Evolutionary conservation across 2,888 invertebrate species (phyloP), one percentile per base, ranked within the genome.

Genomic region (Hydroisotoma schaefferi): DNA sequence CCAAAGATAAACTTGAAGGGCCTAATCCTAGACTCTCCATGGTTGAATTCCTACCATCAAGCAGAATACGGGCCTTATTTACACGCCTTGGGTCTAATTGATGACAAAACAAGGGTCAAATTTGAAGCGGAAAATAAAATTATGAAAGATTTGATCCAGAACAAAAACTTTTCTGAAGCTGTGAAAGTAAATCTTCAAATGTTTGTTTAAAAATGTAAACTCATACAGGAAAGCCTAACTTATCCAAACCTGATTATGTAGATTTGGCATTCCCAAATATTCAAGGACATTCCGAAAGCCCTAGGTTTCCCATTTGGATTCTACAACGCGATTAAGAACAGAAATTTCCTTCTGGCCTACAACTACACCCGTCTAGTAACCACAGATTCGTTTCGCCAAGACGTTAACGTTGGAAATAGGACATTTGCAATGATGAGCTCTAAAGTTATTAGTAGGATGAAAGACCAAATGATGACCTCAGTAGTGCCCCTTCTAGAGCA

Each of bases 1-100:
- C 6, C 15, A 8, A 20, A 5, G 76, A 87, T 89, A n/a, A 88
- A 88, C 69, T 74, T 83, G 4, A 76, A 78, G 74, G 83, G 82
- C 2, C 67, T 62, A 4, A 52, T 61, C 6, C 2, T 67, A 8
- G 64, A 58, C n/a, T 55, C 59, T n/a, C 75, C 75, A 4, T 59
- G 74, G 53, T 69, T 71, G 37, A 74, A 75, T 58, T 71, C 74
- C 3, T 55, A 67, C 37, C 69, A 65, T 27, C 69, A 71, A 66
- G 57, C 70, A 1, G 74, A 75, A 57, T 78, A 78, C 69, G 77
- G 76, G 2, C 74, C 75, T 52, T 76, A 75, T 61, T 74, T 79
- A 67, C 78, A 73, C 69, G 72, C 74, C 44, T 71, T 76, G 25
- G 75, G 75, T 2, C 57, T 75, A 2, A 54, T 75, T 2, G 75